A percentile compares a stretch with the other conserved stretches of the same genome.
These are phyloP conservation scores for Gambusia yucatana DNA, from an alignment of 2,797 vertebrate genomes.

Conservation along the genomic window DNA sequence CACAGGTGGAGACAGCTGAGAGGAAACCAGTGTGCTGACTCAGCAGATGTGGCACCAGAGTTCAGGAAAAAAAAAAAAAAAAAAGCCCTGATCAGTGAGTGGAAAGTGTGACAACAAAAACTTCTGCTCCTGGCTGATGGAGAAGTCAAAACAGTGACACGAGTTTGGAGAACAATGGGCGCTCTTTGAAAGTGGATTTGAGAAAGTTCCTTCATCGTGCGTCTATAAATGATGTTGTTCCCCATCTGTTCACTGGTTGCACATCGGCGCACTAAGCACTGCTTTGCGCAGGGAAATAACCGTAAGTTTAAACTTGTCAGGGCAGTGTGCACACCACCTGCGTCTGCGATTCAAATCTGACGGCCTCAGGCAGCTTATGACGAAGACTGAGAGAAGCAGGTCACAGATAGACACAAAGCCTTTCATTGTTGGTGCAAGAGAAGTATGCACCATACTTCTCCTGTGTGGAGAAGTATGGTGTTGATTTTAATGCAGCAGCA, in stretches of 20 bases:
- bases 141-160: slow-evolving; percentile 38
- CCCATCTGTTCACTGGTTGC: slow-evolving; percentile 3
- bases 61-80: slow-evolving; percentile 48
- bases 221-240: neutral
- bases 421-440: slow-evolving; percentile 18
- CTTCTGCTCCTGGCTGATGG: slow-evolving; percentile 36
- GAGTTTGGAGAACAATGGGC: slow-evolving; percentile 24
- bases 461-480: no score
- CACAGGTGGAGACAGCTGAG: slow-evolving; percentile 53
- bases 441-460: no score
- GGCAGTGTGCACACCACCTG: slow-evolving; percentile 48
- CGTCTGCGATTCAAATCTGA: slow-evolving; percentile 49
- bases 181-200: slow-evolving; percentile 25
- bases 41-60: slow-evolving; percentile 52
- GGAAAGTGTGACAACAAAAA: slow-evolving; percentile 57
- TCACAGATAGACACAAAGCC: slow-evolving; percentile 32
- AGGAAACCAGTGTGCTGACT: slow-evolving; percentile 71
- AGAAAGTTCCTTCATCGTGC: slow-evolving; percentile 15
- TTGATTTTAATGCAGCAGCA: no score
- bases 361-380: slow-evolving; percentile 34
- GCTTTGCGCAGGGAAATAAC: slow-evolving; percentile 25
- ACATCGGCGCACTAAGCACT: slow-evolving; percentile 5
- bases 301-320: slow-evolving; percentile 44
- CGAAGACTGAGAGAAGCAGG: slow-evolving; percentile 27
- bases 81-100: slow-evolving; percentile 26